These are phyloP conservation scores for Anabacerthia variegaticeps DNA, from an alignment of 2,797 vertebrate species.

Conservation along the genomic window DNA sequence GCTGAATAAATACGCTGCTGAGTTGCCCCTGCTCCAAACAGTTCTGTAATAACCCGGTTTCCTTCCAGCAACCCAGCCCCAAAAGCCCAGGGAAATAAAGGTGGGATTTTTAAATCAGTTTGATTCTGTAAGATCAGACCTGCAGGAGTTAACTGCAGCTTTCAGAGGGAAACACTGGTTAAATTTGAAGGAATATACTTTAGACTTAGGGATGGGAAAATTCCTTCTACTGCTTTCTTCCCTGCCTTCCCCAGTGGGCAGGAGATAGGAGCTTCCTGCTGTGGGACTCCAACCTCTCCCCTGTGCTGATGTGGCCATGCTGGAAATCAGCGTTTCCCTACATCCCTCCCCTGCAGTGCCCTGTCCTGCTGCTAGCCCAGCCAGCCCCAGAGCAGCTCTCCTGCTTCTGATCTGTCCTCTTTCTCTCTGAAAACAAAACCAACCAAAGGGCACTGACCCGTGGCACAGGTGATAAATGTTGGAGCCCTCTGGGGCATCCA, in stretches of 20 bases:
- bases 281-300: not conserved
- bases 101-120: not conserved
- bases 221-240: not conserved
- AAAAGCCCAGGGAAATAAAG: conserved; percentile 1
- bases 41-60: not conserved
- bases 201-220: not conserved
- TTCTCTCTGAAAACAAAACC: not conserved
- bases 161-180: not conserved
- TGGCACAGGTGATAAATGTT: accelerated
- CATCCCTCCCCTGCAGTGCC: not conserved
- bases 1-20: not conserved
- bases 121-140: not conserved
- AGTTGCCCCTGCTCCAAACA: not conserved
- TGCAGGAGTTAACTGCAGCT: not conserved
- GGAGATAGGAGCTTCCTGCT: accelerated
- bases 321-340: not conserved
- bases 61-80: not conserved
- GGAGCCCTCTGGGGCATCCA: not conserved
- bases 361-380: not conserved
- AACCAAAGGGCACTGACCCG: not conserved
- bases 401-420: not conserved
- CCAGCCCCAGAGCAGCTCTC: not conserved
- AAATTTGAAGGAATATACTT: not conserved
- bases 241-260: not conserved
- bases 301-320: not conserved